Percentiles rank a stretch among this genome's conserved stretches.
Conservation (phyloP, 2,113 vertebrate species). For the Lophotis ruficrista region DNA sequence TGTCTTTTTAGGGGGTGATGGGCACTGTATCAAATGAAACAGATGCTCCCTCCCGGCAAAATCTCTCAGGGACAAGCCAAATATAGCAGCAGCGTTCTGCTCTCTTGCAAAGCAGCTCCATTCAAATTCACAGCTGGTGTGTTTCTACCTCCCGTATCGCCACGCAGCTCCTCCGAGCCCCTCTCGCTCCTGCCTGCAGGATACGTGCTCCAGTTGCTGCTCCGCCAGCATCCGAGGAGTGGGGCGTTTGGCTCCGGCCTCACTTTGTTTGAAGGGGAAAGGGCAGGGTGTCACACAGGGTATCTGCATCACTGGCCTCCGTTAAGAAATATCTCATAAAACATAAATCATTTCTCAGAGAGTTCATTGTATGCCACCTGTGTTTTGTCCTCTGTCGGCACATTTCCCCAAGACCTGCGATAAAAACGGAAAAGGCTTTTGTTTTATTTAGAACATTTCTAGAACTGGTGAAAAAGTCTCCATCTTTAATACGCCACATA, state of each 20-base stretch:
- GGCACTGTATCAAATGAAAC: background rate
- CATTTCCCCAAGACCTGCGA: background rate
- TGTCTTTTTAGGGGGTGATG: background rate
- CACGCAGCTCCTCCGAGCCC: background rate
- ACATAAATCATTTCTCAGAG: background rate
- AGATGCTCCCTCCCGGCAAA: conserved; percentile 16
- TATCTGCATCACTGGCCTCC: background rate
- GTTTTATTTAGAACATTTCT: background rate
- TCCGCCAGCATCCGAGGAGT: background rate
- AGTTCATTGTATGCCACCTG: background rate
- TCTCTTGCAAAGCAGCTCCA: conserved; percentile 26
- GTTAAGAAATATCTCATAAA: background rate
- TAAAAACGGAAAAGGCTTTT: background rate
- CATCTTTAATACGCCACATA: background rate
- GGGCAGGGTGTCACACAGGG: fast-evolving
- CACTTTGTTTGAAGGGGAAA: background rate
- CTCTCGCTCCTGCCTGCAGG: background rate
- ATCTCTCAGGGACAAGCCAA: background rate
- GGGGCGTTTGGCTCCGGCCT: background rate
- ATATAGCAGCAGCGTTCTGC: conserved; percentile 27
- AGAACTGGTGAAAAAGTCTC: background rate
- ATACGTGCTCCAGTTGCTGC: background rate
- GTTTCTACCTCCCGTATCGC: background rate
- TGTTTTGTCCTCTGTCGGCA: background rate
- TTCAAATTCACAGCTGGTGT: conserved; percentile 1